phyloP scores from a whole-genome alignment of 2,888 invertebrate genomes.

The Caenorhabditis afra region DNA sequence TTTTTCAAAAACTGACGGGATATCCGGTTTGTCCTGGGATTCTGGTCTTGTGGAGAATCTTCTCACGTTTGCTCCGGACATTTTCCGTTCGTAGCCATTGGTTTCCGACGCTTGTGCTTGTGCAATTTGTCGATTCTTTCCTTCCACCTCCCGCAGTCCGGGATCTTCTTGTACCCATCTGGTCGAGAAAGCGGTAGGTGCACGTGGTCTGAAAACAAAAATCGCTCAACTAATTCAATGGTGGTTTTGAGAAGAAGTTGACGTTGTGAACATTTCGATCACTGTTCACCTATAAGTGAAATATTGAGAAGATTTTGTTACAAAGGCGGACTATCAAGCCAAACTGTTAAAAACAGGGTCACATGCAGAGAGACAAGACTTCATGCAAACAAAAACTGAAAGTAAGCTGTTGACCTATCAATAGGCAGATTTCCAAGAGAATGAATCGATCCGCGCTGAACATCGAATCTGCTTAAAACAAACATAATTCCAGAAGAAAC shows the following conservation, averaged over 20 bases:
- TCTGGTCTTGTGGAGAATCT: background rate
- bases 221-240: background rate
- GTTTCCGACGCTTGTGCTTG: too few relatives aligned
- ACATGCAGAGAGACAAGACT: background rate
- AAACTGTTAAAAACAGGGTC: too few relatives aligned
- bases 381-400: background rate
- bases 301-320: background rate
- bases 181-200: background rate
- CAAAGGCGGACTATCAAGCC: background rate
- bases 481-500: background rate
- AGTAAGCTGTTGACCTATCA: constrained; percentile 38
- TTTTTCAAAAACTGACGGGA: background rate
- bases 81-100: constrained; percentile 18
- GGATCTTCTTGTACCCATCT: constrained; percentile 8
- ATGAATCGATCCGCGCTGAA: constrained; percentile 67
- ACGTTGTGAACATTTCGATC: background rate
- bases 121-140: too few relatives aligned
- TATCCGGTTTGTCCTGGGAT: background rate
- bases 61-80: constrained; percentile 15
- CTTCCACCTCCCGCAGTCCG: constrained; percentile 32
- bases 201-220: constrained; percentile 37
- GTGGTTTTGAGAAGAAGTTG: too few relatives aligned
- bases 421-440: constrained; percentile 56
- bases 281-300: background rate
- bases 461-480: constrained; percentile 58